Base-by-base conservation (phyloP, 2,888 invertebrate species). In the Perithous albicinctus region DNA sequence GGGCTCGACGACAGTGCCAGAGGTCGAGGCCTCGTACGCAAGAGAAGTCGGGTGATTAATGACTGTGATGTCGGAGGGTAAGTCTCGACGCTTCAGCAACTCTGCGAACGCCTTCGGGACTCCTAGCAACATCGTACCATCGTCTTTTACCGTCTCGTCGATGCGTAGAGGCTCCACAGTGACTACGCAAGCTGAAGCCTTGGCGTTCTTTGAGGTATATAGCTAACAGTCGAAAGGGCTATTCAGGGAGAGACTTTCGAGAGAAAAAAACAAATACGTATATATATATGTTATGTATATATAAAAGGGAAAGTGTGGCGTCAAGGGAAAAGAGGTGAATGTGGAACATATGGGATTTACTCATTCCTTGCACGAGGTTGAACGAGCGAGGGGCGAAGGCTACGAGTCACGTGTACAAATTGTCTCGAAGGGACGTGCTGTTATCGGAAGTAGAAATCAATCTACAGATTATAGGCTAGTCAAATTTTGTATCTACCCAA, bases 31-130 rank as follows among this genome's bases (percentile, higher is more conserved):
- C 54, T 23, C 35, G 56, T 73, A 76, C 80, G 81, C 82, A 82
- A 84, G 85, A 82, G 83, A 86, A 82, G 82, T 84, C 85, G 87
- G 80, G 90, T 91, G 91, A 91, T 91, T 91, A 91, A 91, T 91
- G 90, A 90, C 85, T 86, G 76, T 82, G 82, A 85, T 85, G 88
- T 87, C 87, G 85, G 83, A 85, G 87, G 87, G 89, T 87, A 85
- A 87, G 87, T 88, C 88, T 86, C 86, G 88, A 85, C 87, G 86
- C 84, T 84, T 72, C 84, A 80, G 78, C 80, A 82, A 84, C 78
- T 84, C n/a, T 63, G 82, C 74, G 63, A 85, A 84, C 84, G 85
- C 81, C 86, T 86, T 79, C 81, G 78, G 78, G 84, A 75, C 69
- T 59, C 48, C 56, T 63, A 59, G 66, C 48, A 51, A 72, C 73